Conservation (phyloP, 2,888 invertebrate genomes). For the Parnassius apollo region DNA sequence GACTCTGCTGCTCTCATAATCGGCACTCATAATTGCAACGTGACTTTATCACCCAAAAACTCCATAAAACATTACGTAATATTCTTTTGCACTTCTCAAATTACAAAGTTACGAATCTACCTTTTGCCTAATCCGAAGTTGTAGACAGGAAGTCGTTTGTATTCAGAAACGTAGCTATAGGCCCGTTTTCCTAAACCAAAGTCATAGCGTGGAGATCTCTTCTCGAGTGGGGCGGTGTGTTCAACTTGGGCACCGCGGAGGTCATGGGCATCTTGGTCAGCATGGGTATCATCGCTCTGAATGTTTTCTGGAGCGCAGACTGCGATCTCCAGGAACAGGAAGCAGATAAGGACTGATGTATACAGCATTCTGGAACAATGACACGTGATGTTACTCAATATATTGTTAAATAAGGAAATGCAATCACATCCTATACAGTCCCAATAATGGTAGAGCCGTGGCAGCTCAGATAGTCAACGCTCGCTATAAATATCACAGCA, state of each 20-base stretch:
- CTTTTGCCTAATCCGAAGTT: conserved; percentile 83
- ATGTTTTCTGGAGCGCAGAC: conserved; percentile 62
- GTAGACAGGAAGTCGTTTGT: conserved; percentile 81
- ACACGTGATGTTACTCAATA: neutral
- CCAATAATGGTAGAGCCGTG: too few relatives aligned
- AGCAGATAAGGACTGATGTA: conserved; percentile 52
- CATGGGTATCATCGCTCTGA: conserved; percentile 44
- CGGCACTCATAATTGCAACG: too few relatives aligned
- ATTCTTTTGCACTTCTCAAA: too few relatives aligned
- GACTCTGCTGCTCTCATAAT: too few relatives aligned
- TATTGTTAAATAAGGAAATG: too few relatives aligned
- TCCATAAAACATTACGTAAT: too few relatives aligned
- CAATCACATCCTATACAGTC: too few relatives aligned
- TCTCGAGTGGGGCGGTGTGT: conserved; percentile 49
- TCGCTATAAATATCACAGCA: too few relatives aligned
- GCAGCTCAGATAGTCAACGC: too few relatives aligned
- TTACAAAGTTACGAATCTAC: conserved; percentile 31
- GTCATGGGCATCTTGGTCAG: conserved; percentile 39
- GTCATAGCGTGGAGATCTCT: conserved; percentile 77
- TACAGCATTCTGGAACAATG: conserved; percentile 66
- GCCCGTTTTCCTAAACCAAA: conserved; percentile 79
- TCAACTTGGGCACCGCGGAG: conserved; percentile 34
- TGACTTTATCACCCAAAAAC: too few relatives aligned
- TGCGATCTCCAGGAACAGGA: conserved; percentile 57
- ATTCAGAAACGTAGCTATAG: conserved; percentile 84